Evolutionary conservation across 2,888 invertebrate species (phyloP).

Genomic region (Drosophila testacea): DNA sequence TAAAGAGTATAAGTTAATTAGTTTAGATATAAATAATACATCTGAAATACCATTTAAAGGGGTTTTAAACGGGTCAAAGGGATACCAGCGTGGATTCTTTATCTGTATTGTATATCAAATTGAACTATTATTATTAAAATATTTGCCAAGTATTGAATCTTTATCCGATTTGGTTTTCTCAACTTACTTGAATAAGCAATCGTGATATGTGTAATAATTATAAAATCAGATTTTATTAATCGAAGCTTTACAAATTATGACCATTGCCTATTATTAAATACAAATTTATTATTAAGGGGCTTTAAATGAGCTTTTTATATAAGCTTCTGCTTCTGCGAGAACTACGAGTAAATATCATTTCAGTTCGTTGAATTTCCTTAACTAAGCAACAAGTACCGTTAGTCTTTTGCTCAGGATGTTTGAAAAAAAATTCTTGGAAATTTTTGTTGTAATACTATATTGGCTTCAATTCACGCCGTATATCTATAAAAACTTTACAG

Average conservation of each 20-base stretch:
- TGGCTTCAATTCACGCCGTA: conserved; percentile 18
- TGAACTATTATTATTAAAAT: too few species aligned
- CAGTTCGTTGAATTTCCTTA: not conserved
- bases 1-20: not conserved
- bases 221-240: not conserved
- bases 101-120: too few species aligned
- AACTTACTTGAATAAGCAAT: not conserved
- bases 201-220: not conserved
- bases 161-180: not conserved
- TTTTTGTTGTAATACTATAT: conserved; percentile 22
- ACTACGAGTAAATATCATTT: not conserved
- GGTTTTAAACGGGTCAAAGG: not conserved
- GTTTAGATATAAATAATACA: not conserved
- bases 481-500: not conserved
- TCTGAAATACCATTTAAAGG: not conserved
- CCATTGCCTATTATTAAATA: not conserved
- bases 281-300: not conserved
- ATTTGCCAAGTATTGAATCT: too few species aligned
- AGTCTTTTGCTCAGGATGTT: conserved; percentile 19
- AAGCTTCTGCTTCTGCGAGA: not conserved
- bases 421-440: conserved; percentile 32
- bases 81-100: too few species aligned
- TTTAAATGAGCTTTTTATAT: not conserved
- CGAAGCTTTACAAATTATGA: not conserved
- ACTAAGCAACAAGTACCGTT: not conserved